Base-by-base conservation (phyloP, 2,888 invertebrate species). In the Dryomyza anilis region DNA sequence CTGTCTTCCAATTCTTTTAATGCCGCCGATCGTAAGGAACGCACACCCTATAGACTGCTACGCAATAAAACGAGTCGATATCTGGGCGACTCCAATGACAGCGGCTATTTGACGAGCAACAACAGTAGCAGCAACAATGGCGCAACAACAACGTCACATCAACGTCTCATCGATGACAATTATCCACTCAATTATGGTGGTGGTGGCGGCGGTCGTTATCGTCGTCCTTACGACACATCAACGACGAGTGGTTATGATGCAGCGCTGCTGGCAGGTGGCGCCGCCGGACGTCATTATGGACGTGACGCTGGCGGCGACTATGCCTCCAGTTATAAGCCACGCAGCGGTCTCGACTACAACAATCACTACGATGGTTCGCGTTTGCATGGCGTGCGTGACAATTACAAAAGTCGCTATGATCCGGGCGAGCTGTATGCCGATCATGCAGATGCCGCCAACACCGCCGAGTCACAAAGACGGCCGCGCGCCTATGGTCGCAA, bases 1-100 rank as follows among this genome's bases (percentile, higher is more conserved):
- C 89, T 80, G 2, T 74, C 74, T 2, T 80, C 46, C 87, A 91
- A 23, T 87, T 86, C 77, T 78, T 87, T 79, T 58, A 81, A 72
- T 85, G 85, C 78, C 83, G 85, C 63, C 72, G 85, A 71, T 85
- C 86, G 77, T 53, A 83, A 82, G 63, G 84, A 84, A 65, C 76
- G 81, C 29, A 82, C 84, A 0, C 83, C 84, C 3, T 83, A 82
- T 64, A 71, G 81, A 29, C 69, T 80, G 3, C 72, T 75, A 2
- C 73, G 74, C 67, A 78, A 76, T 52, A 82, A 80, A 53, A 72
- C 77, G 2, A 74, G 71, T 29, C 78, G 78, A 12, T 81, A 81
- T 67, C 73, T 79, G 65, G 81, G 74, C 30, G 76, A 81, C 66
- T 77, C 81, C 14, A 79, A 71, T 55, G 82, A 81, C 63, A 78